Evolutionary conservation across 2,113 vertebrate genomes (phyloP).

Genomic region (Echinops telfairi): DNA sequence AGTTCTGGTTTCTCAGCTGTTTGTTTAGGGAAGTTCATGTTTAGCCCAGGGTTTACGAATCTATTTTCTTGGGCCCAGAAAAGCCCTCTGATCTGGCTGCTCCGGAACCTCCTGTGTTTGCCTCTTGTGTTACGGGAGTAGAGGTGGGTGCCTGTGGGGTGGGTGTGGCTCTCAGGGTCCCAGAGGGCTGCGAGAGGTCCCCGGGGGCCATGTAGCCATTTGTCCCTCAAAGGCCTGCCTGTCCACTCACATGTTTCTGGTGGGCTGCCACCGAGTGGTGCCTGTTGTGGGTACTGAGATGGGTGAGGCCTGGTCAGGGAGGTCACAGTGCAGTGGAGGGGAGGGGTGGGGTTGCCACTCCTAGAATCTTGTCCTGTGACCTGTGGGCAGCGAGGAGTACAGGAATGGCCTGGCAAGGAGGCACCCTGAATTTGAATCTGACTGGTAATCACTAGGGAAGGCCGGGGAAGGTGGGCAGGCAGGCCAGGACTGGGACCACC

Average conservation of each 20-base stretch:
- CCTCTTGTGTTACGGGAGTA: accelerated
- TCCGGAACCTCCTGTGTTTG: neutral
- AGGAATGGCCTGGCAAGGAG: neutral
- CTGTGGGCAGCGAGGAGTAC: neutral
- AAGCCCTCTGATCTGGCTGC: neutral
- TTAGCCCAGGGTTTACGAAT: neutral
- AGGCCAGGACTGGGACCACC: neutral
- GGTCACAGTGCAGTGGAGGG: too few species aligned
- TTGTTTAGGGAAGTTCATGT: neutral
- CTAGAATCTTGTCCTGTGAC: accelerated
- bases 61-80: neutral
- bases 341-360: neutral
- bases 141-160: accelerated
- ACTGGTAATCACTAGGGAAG: neutral
- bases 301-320: accelerated
- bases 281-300: neutral
- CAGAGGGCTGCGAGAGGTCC: neutral
- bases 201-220: too few species aligned
- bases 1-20: neutral
- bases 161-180: neutral
- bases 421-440: neutral
- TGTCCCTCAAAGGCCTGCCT: too few species aligned
- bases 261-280: neutral
- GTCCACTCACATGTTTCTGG: neutral
- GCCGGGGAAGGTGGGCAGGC: too few species aligned